phyloP scores from a whole-genome alignment of 2,888 invertebrate species.

The Hypercompe scribonia region DNA sequence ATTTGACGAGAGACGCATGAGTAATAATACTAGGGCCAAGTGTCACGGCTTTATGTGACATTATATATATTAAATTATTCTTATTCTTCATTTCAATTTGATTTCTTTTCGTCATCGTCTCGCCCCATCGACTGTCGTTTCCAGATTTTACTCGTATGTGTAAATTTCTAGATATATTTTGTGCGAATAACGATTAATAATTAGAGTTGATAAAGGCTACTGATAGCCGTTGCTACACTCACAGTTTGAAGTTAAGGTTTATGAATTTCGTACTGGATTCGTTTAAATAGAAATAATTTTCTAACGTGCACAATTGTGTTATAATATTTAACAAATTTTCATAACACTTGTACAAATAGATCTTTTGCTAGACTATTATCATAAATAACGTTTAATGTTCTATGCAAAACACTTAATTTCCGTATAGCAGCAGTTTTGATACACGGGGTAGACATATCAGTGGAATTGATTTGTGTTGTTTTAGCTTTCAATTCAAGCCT shows the following conservation, averaged over 20 bases:
- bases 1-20: too few relatives aligned
- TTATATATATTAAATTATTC: too few relatives aligned
- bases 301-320: background rate
- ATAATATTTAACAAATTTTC: slow-evolving; percentile 9
- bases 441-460: slow-evolving; percentile 46
- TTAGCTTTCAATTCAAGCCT: slow-evolving; percentile 23
- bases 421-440: slow-evolving; percentile 58
- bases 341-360: slow-evolving; percentile 31
- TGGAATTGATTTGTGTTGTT: slow-evolving; percentile 56
- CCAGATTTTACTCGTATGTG: background rate
- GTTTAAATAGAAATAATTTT: background rate
- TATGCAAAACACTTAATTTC: slow-evolving; percentile 75
- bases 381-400: slow-evolving; percentile 73
- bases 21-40: too few relatives aligned
- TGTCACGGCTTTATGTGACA: too few relatives aligned
- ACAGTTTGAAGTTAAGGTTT: too few relatives aligned
- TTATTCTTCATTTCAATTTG: too few relatives aligned
- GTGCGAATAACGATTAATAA: background rate
- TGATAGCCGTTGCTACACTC: too few relatives aligned
- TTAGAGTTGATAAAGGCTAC: background rate
- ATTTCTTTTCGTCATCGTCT: too few relatives aligned
- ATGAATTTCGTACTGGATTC: too few relatives aligned
- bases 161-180: too few relatives aligned
- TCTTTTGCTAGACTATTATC: slow-evolving; percentile 44
- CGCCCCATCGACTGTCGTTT: background rate